These are phyloP conservation scores for Drosophila nigrodunni DNA, from an alignment of 1,140 invertebrate species.

Conservation along the genomic window DNA sequence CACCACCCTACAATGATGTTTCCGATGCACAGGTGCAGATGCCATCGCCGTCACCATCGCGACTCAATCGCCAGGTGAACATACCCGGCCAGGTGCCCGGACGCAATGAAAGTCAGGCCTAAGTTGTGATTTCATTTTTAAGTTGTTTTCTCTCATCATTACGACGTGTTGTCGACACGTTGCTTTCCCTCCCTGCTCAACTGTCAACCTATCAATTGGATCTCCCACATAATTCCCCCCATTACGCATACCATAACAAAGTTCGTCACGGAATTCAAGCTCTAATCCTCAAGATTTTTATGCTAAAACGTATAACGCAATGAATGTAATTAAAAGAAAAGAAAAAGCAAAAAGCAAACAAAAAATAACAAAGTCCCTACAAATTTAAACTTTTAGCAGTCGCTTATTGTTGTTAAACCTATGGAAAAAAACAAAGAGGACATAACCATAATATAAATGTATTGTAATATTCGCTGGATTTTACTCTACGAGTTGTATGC, in stretches of 20 bases:
- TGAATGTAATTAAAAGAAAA: conserved; percentile 49
- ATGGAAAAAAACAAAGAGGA: conserved; percentile 23
- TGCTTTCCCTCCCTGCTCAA: conserved; percentile 7
- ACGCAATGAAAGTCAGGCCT: conserved; percentile 76
- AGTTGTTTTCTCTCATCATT: conserved; percentile 48
- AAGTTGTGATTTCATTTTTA: conserved; percentile 65
- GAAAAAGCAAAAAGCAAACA: conserved; percentile 18
- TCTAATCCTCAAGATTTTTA: not conserved
- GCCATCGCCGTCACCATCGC: conserved; percentile 50
- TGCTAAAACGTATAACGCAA: conserved; percentile 43
- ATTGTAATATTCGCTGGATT: conserved; percentile 58
- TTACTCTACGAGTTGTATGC: conserved; percentile 45
- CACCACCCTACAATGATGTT: conserved; percentile 72
- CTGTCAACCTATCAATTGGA: conserved; percentile 19
- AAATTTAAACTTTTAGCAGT: conserved; percentile 51
- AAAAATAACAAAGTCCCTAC: not conserved
- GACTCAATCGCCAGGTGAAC: conserved; percentile 52
- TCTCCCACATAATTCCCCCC: not conserved
- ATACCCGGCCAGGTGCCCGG: conserved; percentile 70
- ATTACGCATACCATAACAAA: not conserved
- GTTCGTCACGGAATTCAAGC: not conserved
- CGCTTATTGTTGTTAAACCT: conserved; percentile 71
- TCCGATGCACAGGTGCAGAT: conserved; percentile 54
- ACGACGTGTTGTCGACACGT: conserved; percentile 51
- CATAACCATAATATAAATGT: conserved; percentile 33